These are phyloP conservation scores for Drosophila cognata DNA, from an alignment of 2,888 invertebrate genomes.

Conservation along the genomic window DNA sequence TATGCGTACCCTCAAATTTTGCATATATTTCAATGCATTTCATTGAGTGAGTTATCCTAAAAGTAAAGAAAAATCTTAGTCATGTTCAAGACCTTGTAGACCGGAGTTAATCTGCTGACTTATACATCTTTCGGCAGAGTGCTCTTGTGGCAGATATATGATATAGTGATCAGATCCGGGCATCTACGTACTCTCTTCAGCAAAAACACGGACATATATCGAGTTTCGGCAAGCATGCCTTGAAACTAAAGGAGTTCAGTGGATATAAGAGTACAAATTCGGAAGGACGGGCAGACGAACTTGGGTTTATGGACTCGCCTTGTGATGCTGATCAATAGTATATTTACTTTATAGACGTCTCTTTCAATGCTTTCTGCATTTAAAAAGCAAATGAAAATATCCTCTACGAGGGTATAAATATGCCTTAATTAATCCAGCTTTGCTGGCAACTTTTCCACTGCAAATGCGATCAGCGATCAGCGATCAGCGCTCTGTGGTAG, in stretches of 20 bases:
- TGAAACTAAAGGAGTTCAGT: neutral
- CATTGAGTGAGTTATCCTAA: neutral
- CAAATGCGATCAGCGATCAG: conserved; percentile 7
- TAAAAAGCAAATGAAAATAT: neutral
- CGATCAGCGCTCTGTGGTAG: conserved; percentile 4
- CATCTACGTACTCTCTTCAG: neutral
- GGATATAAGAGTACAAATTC: neutral
- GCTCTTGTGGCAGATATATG: neutral
- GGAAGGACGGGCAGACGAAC: neutral
- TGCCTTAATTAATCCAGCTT: conserved; percentile 21
- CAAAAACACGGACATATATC: neutral
- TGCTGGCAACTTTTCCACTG: conserved; percentile 3
- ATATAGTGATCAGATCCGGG: neutral
- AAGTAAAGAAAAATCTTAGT: neutral
- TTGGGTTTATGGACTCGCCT: neutral
- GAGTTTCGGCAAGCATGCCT: neutral
- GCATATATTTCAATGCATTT: neutral
- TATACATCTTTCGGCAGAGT: neutral
- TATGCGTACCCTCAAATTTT: neutral
- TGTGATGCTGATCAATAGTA: neutral
- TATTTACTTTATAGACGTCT: too few relatives aligned
- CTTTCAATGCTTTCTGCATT: neutral
- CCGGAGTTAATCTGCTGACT: neutral
- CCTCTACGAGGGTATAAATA: neutral
- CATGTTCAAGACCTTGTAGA: neutral